Conservation (phyloP, 2,888 invertebrate genomes). For the Argyra leucocephala region DNA sequence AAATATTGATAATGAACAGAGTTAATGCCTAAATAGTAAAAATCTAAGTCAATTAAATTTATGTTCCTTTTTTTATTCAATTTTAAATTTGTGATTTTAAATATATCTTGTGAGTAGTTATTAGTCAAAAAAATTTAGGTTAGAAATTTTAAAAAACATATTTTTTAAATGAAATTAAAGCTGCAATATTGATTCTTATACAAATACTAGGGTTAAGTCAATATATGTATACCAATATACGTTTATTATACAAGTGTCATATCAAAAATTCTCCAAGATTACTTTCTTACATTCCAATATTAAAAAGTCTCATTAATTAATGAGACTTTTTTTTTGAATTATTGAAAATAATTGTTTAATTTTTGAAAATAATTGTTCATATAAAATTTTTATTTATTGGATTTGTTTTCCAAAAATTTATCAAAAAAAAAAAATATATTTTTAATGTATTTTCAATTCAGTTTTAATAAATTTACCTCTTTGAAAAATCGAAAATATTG, state of each 20-base stretch:
- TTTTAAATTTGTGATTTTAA: no score
- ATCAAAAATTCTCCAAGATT: background rate
- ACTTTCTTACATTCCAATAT: background rate
- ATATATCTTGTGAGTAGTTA: no score
- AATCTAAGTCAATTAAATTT: no score
- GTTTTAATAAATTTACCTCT: background rate
- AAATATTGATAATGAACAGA: background rate
- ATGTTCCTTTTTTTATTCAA: no score
- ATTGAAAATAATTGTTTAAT: no score
- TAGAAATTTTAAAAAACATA: background rate
- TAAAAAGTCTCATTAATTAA: background rate
- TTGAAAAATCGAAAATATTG: slow-evolving; percentile 4
- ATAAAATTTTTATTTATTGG: no score
- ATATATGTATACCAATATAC: background rate
- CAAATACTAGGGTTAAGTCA: background rate
- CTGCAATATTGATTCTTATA: background rate
- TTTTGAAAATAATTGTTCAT: no score
- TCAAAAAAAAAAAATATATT: no score
- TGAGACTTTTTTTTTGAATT: no score
- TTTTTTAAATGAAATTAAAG: background rate
- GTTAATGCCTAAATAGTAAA: background rate
- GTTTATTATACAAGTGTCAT: background rate
- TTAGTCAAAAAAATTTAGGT: no score
- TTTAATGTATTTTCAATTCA: background rate
- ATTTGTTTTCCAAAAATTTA: no score